These are phyloP conservation scores for Seladonia tumulorum DNA, from an alignment of 2,888 invertebrate genomes.

Conservation along the genomic window DNA sequence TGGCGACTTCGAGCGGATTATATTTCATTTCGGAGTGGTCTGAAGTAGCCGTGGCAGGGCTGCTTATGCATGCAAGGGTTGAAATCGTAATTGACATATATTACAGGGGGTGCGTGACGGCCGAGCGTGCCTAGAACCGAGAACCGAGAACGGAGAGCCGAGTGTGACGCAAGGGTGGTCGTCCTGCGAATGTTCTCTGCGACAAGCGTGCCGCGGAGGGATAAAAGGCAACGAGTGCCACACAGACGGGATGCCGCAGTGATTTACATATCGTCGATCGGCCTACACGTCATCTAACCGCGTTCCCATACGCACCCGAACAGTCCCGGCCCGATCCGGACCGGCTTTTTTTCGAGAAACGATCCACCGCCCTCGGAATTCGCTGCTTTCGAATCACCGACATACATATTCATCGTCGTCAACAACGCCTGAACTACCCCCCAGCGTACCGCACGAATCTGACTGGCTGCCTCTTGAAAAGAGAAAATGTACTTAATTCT, in stretches of 20 bases:
- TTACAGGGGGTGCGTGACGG: conserved; percentile 60
- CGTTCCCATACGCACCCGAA: conserved; percentile 37
- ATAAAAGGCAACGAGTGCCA: conserved; percentile 59
- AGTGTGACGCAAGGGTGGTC: conserved; percentile 52
- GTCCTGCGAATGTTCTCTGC: conserved; percentile 60
- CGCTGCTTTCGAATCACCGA: conserved; percentile 24
- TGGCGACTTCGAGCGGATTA: conserved; percentile 8
- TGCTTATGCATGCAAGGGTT: conserved; percentile 44
- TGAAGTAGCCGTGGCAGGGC: background rate
- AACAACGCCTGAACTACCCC: conserved; percentile 1
- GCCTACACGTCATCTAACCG: conserved; percentile 33
- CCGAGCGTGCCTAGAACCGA: conserved; percentile 32
- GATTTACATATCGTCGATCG: conserved; percentile 70
- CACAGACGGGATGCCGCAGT: conserved; percentile 65
- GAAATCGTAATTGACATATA: conserved; percentile 59
- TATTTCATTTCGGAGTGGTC: conserved; percentile 22
- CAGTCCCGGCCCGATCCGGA: background rate
- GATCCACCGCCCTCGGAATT: conserved; percentile 33
- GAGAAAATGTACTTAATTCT: background rate
- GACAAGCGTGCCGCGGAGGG: conserved; percentile 52
- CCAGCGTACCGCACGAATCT: background rate
- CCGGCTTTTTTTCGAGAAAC: conserved; percentile 9
- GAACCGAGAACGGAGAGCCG: background rate
- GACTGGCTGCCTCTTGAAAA: background rate
- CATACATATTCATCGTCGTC: conserved; percentile 41